Percentiles rank a stretch among this genome's conserved stretches.
phyloP scores from a whole-genome alignment of 2,113 vertebrate species.

The Bubo blakistoni region DNA sequence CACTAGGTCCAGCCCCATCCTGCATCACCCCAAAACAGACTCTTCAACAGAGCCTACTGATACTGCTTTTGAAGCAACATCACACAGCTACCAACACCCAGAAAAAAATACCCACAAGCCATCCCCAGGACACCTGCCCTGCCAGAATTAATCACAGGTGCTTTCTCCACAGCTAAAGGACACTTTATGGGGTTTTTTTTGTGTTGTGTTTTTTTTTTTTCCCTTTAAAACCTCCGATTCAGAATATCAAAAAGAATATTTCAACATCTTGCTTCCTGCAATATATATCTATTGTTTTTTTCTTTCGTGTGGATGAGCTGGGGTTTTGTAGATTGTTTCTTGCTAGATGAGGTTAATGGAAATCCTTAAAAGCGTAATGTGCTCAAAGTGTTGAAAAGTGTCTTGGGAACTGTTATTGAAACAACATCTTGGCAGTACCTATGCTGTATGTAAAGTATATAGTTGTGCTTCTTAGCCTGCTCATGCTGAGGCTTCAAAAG shows the following conservation, averaged over 20 bases:
- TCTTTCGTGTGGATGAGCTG: background rate
- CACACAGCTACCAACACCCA: background rate
- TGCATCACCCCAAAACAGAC: rapidly evolving
- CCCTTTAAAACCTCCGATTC: background rate
- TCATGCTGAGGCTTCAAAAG: background rate
- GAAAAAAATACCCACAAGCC: background rate
- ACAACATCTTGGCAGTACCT: background rate
- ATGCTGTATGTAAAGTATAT: too few species aligned
- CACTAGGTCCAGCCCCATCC: rapidly evolving
- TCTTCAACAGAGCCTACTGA: too few species aligned
- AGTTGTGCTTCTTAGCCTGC: background rate
- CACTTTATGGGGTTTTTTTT: background rate
- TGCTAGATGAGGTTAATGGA: background rate
- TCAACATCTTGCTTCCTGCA: background rate
- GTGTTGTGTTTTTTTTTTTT: background rate
- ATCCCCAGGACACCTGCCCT: background rate
- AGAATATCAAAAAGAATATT: background rate
- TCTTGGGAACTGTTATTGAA: background rate
- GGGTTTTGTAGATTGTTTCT: background rate
- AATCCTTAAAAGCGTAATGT: background rate
- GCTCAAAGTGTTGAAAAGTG: background rate
- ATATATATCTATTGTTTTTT: background rate
- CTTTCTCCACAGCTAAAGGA: background rate
- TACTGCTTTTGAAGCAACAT: background rate
- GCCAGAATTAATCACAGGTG: background rate